Conservation (phyloP, 2,797 vertebrate species). For the Pterois miles region DNA sequence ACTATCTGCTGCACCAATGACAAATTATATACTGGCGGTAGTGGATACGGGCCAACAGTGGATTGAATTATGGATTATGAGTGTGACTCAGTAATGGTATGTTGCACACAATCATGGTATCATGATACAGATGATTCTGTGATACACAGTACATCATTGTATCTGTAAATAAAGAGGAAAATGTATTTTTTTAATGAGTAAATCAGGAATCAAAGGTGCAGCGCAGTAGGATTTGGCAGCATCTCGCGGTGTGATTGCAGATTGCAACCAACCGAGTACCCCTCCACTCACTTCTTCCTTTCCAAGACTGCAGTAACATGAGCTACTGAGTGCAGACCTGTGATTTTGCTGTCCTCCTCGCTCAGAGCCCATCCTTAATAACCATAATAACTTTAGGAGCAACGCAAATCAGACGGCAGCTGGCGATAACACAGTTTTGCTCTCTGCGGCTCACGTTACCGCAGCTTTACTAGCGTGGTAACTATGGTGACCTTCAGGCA, state of each 20-base stretch:
- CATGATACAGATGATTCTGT: background rate
- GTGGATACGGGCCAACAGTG: background rate
- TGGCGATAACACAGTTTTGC: too few relatives aligned
- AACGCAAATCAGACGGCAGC: too few relatives aligned
- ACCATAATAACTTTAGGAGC: too few relatives aligned
- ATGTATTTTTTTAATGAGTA: background rate
- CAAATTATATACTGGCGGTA: background rate
- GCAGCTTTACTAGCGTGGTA: too few relatives aligned
- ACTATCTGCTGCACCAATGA: background rate
- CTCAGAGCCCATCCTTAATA: too few relatives aligned
- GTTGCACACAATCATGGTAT: background rate
- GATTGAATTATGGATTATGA: constrained; percentile 44
- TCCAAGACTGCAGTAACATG: background rate
- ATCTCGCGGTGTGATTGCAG: background rate
- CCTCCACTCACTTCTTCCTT: background rate
- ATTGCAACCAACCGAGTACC: background rate
- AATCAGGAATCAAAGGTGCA: background rate
- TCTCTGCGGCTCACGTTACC: too few relatives aligned
- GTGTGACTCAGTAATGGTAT: constrained; percentile 18
- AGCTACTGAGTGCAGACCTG: too few relatives aligned
- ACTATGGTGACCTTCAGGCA: too few relatives aligned
- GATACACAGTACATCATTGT: background rate
- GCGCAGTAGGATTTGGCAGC: background rate
- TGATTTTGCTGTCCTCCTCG: too few relatives aligned
- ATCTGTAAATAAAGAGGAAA: background rate